Base-by-base conservation (phyloP, 2,797 vertebrate genomes). In the Oreochromis grahami region DNA sequence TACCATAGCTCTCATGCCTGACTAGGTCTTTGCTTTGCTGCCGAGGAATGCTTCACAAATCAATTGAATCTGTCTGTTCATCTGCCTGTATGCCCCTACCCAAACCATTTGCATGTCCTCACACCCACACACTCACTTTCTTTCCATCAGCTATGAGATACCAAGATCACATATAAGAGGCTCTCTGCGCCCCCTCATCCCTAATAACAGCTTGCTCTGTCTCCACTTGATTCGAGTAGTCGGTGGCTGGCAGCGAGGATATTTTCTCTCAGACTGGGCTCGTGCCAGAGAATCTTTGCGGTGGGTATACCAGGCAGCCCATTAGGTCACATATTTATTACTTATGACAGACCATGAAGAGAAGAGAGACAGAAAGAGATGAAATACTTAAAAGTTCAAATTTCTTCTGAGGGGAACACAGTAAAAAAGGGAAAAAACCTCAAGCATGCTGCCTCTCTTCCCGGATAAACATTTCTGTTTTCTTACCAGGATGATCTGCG, bases 121-220 rank as follows among this genome's bases (percentile, higher is more conserved):
- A 85, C 93, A 70, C 89, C 90, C 87, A 92, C 93, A 70, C 90
- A 77, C 90, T 86, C 84, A 78, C 80, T 85, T 82, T 84, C 84
- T 87, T 86, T 86, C 78, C 85, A 88, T 81, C 91, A 86, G 76
- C 45, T 32, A 83, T 81, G 87, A 88, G 91, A 91, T 89, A 56
- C 60, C 53, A 88, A 91, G 89, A 94, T 93, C 89, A 87, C 87
- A 83, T 58, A 80, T 50, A 78, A 93, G 88, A 91, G 93, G 80
- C 89, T 94, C 91, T 88, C 87, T 41, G 81, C 86, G 15, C 90
- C 90, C 89, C 93, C 93, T 94, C 91, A 88, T 89, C 80, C 76
- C 81, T 90, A 85, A 91, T 87, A 88, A 83, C 90, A 88, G 84
- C 81, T 77, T 21, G 81, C 81, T 89, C 88, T 70, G 72, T 77